phyloP scores from a whole-genome alignment of 2,113 vertebrate species.

The Lonchura striata region DNA sequence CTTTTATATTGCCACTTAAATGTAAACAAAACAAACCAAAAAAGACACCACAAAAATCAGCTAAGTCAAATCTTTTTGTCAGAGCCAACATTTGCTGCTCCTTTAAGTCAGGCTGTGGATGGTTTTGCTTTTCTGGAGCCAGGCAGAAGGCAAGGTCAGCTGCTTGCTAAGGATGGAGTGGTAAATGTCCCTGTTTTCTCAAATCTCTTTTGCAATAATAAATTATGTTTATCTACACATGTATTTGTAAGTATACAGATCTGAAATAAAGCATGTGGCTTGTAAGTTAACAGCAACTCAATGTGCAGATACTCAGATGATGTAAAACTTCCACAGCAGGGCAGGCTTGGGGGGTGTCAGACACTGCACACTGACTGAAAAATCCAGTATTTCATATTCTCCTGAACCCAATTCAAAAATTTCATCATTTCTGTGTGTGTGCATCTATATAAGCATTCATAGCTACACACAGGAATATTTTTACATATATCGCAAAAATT shows the following conservation, averaged over 20 bases:
- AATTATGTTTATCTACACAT: not conserved
- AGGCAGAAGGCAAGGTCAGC: slow-evolving; percentile 15
- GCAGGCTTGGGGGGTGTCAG: not conserved
- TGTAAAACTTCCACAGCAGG: not conserved
- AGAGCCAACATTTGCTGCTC: not conserved
- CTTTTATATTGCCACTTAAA: not conserved
- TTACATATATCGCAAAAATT: not conserved
- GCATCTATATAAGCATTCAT: not conserved
- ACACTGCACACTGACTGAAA: not conserved
- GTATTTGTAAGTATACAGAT: not conserved
- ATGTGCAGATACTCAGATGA: not conserved
- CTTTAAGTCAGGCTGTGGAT: not conserved
- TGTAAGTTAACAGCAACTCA: not conserved
- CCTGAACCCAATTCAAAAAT: not conserved
- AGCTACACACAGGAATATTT: not conserved
- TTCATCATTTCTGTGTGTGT: not conserved
- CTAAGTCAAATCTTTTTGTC: not conserved
- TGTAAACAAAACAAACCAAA: not conserved
- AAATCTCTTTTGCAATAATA: not conserved
- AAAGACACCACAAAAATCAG: not conserved
- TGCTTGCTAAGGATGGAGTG: not conserved
- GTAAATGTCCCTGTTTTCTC: not conserved
- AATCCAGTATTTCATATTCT: not conserved
- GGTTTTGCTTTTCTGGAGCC: not conserved
- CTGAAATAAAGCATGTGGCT: not conserved